phyloP scores from a whole-genome alignment of 2,113 vertebrate genomes.

The Neoarius graeffei region DNA sequence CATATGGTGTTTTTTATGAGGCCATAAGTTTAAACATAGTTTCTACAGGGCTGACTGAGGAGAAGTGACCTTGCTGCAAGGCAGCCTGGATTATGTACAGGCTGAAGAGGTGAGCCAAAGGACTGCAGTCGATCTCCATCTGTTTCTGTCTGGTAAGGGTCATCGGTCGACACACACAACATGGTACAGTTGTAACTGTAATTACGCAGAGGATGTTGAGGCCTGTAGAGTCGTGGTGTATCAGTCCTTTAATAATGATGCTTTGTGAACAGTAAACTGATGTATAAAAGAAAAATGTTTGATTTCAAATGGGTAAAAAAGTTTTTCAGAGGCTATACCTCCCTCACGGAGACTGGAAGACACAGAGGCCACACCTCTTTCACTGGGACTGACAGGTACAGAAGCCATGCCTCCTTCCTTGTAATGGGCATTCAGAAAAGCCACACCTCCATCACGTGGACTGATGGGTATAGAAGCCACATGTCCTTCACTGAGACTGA shows the following conservation, averaged over 20 bases:
- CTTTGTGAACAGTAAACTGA: background rate
- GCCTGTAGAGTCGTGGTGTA: background rate
- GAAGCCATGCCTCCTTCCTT: background rate
- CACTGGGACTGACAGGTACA: background rate
- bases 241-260: background rate
- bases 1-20: slow-evolving; percentile 45
- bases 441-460: background rate
- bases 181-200: background rate
- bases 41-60: slow-evolving; percentile 5
- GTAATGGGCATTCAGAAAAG: background rate
- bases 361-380: background rate
- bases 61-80: slow-evolving; percentile 36
- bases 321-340: background rate
- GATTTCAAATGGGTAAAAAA: background rate
- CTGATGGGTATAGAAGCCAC: background rate
- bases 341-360: background rate
- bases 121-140: slow-evolving; percentile 10
- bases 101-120: background rate
- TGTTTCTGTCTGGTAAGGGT: slow-evolving; percentile 11
- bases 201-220: background rate
- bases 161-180: slow-evolving; percentile 13
- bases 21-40: slow-evolving; percentile 39
- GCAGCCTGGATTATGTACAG: slow-evolving; percentile 53
- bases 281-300: background rate
- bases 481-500: background rate